A percentile compares a stretch with the other conserved stretches of the same genome.
These are phyloP conservation scores for Clarias pachynema DNA, from an alignment of 2,797 vertebrate genomes.

Conservation along the genomic window DNA sequence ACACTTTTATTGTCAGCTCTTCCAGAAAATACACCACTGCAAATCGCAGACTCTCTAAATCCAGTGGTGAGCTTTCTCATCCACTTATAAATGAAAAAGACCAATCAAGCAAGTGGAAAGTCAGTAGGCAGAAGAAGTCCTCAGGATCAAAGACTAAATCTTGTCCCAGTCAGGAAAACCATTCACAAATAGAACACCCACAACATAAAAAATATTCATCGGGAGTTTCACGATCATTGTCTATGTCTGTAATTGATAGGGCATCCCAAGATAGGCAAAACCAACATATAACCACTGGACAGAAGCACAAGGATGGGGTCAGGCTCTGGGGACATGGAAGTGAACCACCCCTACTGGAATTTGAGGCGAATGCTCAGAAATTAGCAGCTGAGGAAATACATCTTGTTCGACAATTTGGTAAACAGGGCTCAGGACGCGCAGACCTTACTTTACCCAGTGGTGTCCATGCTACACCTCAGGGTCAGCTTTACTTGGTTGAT, in stretches of 20 bases:
- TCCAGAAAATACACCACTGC: constrained; percentile 62
- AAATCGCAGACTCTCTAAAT: constrained; percentile 69
- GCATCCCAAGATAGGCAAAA: constrained; percentile 56
- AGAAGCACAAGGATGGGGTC: constrained; percentile 46
- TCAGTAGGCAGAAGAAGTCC: constrained; percentile 52
- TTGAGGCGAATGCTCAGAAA: constrained; percentile 65
- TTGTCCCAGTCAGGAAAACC: constrained; percentile 32
- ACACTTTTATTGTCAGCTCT: constrained; percentile 79
- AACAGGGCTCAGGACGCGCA: constrained; percentile 79
- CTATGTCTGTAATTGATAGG: constrained; percentile 74
- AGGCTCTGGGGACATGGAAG: constrained; percentile 54
- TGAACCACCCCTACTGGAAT: constrained; percentile 59
- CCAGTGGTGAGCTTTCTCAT: constrained; percentile 71
- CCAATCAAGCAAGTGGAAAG: constrained; percentile 57
- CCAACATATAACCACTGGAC: constrained; percentile 47
- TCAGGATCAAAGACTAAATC: constrained; percentile 43
- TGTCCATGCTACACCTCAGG: constrained; percentile 72
- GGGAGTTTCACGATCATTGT: constrained; percentile 69
- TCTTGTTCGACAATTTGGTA: constrained; percentile 77
- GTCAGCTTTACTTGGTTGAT: constrained; percentile 80
- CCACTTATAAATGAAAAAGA: constrained; percentile 61
- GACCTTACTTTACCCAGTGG: constrained; percentile 80
- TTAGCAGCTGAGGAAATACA: constrained; percentile 50
- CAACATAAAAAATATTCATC: constrained; percentile 48
- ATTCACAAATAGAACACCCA: constrained; percentile 42